Evolutionary conservation across 2,113 vertebrate genomes (phyloP).

Genomic region (Furnarius figulus): DNA sequence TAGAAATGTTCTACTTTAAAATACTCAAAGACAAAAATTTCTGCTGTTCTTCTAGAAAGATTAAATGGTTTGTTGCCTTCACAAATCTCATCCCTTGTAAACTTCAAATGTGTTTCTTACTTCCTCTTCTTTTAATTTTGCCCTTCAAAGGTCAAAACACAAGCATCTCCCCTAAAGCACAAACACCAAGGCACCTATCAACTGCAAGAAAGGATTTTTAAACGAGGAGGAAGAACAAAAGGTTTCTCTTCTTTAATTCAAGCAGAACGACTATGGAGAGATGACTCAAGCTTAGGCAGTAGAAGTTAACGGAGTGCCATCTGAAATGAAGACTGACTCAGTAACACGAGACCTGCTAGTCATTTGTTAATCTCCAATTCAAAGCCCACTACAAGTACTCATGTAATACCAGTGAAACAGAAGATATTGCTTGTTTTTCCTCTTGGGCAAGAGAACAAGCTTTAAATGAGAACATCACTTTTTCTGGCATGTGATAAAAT

Average conservation of each 20-base stretch:
- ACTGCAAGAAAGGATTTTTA: not conserved
- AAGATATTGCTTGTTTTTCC: not conserved
- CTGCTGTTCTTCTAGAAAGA: not conserved
- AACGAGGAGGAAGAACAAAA: not conserved
- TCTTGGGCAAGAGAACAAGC: not conserved
- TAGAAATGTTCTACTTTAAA: not conserved
- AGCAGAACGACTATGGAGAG: not conserved
- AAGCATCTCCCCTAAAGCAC: not conserved
- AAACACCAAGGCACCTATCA: not conserved
- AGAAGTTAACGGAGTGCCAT: slow-evolving; percentile 1
- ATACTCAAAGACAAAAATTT: not conserved
- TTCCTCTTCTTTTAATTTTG: not conserved
- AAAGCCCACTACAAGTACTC: not conserved
- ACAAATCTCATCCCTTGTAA: not conserved
- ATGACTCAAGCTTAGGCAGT: slow-evolving; percentile 24
- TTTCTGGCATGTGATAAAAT: not conserved
- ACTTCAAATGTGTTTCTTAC: not conserved
- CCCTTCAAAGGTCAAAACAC: not conserved
- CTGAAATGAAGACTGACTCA: slow-evolving; percentile 39
- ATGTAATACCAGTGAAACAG: not conserved
- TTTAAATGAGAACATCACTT: not conserved
- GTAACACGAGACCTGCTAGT: slow-evolving; percentile 19
- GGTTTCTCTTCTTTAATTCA: not conserved
- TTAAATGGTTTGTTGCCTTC: not conserved
- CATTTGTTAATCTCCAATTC: not conserved